Base-by-base conservation (phyloP, 1,140 invertebrate species). In the Apis dorsata region DNA sequence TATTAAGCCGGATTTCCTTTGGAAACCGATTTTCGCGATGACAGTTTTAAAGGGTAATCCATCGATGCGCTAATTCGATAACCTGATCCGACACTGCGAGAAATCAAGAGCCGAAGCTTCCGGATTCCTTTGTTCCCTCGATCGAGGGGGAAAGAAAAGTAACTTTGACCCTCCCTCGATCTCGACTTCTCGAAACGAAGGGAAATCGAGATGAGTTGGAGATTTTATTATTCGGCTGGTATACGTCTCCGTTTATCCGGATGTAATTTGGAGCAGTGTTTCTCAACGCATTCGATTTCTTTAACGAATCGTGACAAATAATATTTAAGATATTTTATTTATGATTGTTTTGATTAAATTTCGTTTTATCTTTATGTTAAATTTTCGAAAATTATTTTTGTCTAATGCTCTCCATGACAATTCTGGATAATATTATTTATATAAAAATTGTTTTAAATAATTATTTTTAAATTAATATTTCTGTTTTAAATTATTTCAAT, bases 41-140 rank as follows among this genome's bases (percentile, higher is more conserved):
- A 81, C 28, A 73, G 59, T 60, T 68, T 44, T 9, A 49, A 81
- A 13, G 34, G 13, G 63, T 34, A 34, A 81, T 76, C 72, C 63
- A 13, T 0, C 75, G 76, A 78, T 72, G 76, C 59, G 68, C 81
- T 79, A 72, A 83, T 72, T 83, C 81, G 76, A 83, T 79, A 72
- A 83, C 53, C 73, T 68, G 68, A 76, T 81, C 79, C 62, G 63
- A 66, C 28, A 12, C 49, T 21, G 53, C 2, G 28, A 57, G 44
- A 34, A 15, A 44, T 73, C 69, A 24, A 63, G 51, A 53, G 21
- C 17, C 34, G 21, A 49, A 19, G 63, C 34, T 53, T 68, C 34
- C 12, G 34, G 12, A 51, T 51, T 69, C 66, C 51, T 24, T 49
- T 9, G 13, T 2, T 8, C 49, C 28, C 11, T 12, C 63, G 44